Percentiles rank a stretch among this genome's conserved stretches.
phyloP scores from a whole-genome alignment of 2,888 invertebrate genomes.

The Drosophila koepferae region DNA sequence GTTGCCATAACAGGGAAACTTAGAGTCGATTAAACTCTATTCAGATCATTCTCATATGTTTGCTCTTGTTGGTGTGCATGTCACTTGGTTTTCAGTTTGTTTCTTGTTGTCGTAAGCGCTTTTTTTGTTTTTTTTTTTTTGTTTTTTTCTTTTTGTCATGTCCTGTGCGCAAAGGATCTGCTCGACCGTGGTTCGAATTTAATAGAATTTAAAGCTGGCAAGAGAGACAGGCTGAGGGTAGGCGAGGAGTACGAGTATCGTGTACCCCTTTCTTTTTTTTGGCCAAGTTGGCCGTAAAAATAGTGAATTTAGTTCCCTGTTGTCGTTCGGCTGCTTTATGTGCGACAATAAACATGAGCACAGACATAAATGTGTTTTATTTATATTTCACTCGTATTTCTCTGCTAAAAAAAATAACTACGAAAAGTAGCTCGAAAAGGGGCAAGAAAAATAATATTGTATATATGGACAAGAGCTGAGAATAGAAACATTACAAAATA shows the following conservation, averaged over 20 bases:
- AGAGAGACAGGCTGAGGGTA: background rate
- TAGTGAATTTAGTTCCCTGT: constrained; percentile 52
- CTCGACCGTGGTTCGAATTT: constrained; percentile 49
- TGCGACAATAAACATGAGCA: constrained; percentile 80
- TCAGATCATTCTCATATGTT: constrained; percentile 26
- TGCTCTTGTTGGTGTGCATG: constrained; percentile 41
- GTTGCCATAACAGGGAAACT: background rate
- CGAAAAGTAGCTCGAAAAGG: constrained; percentile 25
- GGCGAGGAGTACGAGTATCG: background rate
- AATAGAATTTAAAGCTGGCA: constrained; percentile 74
- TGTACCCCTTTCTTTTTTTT: constrained; percentile 47
- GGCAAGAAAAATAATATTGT: constrained; percentile 35
- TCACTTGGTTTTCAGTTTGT: constrained; percentile 44
- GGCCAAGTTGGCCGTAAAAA: constrained; percentile 75
- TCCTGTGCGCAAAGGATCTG: constrained; percentile 25
- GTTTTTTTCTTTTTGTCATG: constrained; percentile 23
- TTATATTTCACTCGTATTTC: constrained; percentile 39
- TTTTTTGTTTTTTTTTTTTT: constrained; percentile 18
- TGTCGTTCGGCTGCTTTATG: constrained; percentile 65
- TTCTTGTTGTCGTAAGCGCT: constrained; percentile 58
- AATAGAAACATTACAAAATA: constrained; percentile 62
- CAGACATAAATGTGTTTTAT: constrained; percentile 72
- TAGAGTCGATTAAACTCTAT: background rate
- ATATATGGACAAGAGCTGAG: constrained; percentile 41
- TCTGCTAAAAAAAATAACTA: constrained; percentile 25